phyloP scores from a whole-genome alignment of 2,888 invertebrate species.

The Caenorhabditis panamensis region DNA sequence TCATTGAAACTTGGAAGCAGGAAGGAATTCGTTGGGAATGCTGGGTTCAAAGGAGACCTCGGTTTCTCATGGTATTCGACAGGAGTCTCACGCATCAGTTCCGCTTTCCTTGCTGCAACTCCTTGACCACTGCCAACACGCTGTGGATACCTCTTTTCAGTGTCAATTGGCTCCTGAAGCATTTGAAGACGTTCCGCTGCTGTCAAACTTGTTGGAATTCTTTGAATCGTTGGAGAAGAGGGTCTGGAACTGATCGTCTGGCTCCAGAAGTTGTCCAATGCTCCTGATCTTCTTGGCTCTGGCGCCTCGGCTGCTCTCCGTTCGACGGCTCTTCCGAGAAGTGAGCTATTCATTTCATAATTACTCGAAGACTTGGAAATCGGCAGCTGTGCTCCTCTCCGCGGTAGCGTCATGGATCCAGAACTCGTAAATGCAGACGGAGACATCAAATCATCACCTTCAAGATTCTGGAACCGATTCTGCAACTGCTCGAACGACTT shows the following conservation, averaged over 20 bases:
- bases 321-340: conserved; percentile 62
- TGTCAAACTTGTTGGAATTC: conserved; percentile 72
- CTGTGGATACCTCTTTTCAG: conserved; percentile 61
- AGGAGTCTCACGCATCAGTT: conserved; percentile 68
- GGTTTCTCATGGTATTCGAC: conserved; percentile 44
- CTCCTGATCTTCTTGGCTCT: conserved; percentile 62
- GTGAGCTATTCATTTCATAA: conserved; percentile 62
- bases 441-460: conserved; percentile 37
- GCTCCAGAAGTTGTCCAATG: conserved; percentile 73
- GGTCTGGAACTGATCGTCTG: conserved; percentile 71
- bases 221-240: conserved; percentile 68
- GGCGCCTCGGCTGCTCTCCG: conserved; percentile 64
- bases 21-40: conserved; percentile 55
- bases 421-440: conserved; percentile 53
- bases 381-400: conserved; percentile 51
- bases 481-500: conserved; percentile 73
- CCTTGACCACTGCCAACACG: conserved; percentile 67
- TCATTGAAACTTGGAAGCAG: conserved; percentile 72
- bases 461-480: conserved; percentile 60
- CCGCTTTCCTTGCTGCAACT: conserved; percentile 71
- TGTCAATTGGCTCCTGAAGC: conserved; percentile 76
- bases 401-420: conserved; percentile 61
- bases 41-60: conserved; percentile 53
- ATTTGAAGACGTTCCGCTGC: conserved; percentile 79
- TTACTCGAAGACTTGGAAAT: conserved; percentile 70